Conservation (phyloP, 2,888 invertebrate species). For the Lycophotia porphyrea region DNA sequence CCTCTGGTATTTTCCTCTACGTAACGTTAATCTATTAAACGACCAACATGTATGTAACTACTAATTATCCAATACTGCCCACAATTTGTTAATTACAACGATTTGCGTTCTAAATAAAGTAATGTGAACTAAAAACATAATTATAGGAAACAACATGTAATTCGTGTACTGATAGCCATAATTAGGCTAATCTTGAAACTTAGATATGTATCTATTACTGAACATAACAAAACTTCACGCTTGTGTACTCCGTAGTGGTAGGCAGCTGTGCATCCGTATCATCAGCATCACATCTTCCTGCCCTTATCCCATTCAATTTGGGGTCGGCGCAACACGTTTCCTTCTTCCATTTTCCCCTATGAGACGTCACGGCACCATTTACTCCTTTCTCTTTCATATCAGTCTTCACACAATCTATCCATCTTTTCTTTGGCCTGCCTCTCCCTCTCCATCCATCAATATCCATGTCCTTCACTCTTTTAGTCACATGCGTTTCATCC, state of each 20-base stretch:
- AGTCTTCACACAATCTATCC: too few relatives aligned
- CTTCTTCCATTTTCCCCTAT: too few relatives aligned
- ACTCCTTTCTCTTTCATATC: too few relatives aligned
- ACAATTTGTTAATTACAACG: constrained; percentile 19
- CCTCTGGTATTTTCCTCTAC: neutral
- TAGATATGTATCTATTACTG: constrained; percentile 8
- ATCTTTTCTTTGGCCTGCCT: too few relatives aligned
- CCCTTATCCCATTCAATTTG: too few relatives aligned
- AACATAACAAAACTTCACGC: neutral
- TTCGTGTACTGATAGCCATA: constrained; percentile 20
- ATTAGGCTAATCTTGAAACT: constrained; percentile 25
- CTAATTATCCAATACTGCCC: constrained; percentile 17
- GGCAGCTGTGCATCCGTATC: neutral
- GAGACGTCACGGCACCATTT: too few relatives aligned
- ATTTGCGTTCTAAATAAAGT: constrained; percentile 11
- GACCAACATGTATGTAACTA: constrained; percentile 8
- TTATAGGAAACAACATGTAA: constrained; percentile 37
- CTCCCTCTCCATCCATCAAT: too few relatives aligned
- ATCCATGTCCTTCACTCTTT: too few relatives aligned
- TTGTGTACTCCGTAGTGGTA: neutral
- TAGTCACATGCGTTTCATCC: too few relatives aligned
- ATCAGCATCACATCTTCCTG: too few relatives aligned
- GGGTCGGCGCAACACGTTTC: too few relatives aligned
- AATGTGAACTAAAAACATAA: constrained; percentile 30
- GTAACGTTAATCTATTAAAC: neutral